Percentiles rank a stretch among this genome's conserved stretches.
These are phyloP conservation scores for Danio tinwini DNA, from an alignment of 2,797 vertebrate genomes.

Conservation along the genomic window DNA sequence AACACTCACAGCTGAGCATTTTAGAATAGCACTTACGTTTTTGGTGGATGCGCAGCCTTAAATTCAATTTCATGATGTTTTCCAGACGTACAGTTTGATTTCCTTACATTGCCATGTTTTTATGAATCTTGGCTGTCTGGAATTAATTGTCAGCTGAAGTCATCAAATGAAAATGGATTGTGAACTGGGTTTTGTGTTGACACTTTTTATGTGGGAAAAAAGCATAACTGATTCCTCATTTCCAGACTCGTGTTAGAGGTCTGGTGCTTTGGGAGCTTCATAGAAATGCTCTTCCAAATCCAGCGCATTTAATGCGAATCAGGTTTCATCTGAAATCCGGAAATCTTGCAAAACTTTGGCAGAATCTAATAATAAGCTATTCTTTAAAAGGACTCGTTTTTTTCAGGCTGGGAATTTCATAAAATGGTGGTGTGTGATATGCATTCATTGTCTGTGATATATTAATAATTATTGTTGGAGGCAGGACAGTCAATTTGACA, in stretches of 20 bases:
- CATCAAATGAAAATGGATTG: not conserved
- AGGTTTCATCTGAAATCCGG: not conserved
- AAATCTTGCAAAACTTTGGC: not conserved
- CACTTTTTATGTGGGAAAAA: not conserved
- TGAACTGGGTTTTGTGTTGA: not conserved
- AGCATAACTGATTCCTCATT: not conserved
- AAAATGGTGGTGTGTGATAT: not conserved
- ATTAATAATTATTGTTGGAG: too few relatives aligned
- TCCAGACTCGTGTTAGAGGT: not conserved
- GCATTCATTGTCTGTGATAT: too few relatives aligned
- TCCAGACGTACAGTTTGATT: not conserved
- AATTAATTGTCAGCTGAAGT: not conserved
- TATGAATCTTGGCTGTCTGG: not conserved
- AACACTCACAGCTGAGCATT: too few relatives aligned
- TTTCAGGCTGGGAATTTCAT: not conserved
- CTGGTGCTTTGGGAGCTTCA: not conserved
- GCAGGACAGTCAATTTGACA: too few relatives aligned
- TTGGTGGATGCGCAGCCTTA: too few relatives aligned
- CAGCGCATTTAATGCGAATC: not conserved
- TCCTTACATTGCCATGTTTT: not conserved
- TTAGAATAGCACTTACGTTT: too few relatives aligned
- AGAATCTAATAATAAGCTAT: not conserved
- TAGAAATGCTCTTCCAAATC: not conserved
- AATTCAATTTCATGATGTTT: not conserved
- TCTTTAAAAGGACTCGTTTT: not conserved